phyloP scores from a whole-genome alignment of 2,888 invertebrate species.

The Agrochola lota region DNA sequence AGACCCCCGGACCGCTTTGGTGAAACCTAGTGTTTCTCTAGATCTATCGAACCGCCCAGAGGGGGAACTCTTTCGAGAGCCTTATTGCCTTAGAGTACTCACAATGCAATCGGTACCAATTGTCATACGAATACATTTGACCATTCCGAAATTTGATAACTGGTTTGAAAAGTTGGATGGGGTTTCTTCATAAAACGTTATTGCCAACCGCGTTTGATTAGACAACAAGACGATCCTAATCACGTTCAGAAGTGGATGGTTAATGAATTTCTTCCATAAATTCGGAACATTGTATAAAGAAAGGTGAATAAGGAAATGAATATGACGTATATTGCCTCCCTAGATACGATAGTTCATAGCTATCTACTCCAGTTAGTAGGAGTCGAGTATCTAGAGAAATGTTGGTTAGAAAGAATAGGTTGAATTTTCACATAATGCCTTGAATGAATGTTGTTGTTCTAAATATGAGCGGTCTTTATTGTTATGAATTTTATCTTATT shows the following conservation, averaged over 20 bases:
- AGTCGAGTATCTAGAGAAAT: not conserved
- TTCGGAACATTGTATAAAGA: not conserved
- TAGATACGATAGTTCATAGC: not conserved
- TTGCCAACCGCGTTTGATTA: not conserved
- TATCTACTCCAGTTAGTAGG: too few relatives aligned
- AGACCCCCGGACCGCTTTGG: not conserved
- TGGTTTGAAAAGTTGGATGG: not conserved
- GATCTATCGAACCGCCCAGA: not conserved
- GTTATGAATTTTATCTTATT: not conserved
- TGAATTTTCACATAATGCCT: slow-evolving; percentile 2
- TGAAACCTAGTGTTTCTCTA: not conserved
- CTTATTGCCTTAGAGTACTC: not conserved
- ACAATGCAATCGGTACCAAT: not conserved
- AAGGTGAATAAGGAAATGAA: slow-evolving; percentile 12
- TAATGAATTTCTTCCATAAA: not conserved
- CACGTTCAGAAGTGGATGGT: not conserved
- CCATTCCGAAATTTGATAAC: not conserved
- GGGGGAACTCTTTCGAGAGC: not conserved
- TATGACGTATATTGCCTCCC: not conserved
- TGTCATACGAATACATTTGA: not conserved
- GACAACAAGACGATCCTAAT: not conserved
- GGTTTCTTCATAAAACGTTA: not conserved
- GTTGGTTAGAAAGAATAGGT: not conserved
- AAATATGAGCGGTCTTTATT: not conserved
- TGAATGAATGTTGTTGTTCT: not conserved